These are phyloP conservation scores for Trichomycterus rosablanca DNA, from an alignment of 2,113 vertebrate species.

Conservation along the genomic window DNA sequence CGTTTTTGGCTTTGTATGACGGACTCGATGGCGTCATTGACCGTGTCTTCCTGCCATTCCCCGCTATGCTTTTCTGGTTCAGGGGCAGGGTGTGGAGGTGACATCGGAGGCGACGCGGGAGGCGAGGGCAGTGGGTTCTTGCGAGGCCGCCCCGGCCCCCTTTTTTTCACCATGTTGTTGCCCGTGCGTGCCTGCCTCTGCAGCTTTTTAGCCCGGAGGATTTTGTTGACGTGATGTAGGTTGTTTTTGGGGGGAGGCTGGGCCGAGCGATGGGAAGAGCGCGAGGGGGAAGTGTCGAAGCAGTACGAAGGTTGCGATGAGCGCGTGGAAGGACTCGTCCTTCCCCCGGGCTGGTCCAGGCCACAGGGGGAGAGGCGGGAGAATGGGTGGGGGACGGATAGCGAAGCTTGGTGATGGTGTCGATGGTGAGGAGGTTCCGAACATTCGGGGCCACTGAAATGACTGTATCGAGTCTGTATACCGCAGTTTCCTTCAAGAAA, in stretches of 20 bases:
- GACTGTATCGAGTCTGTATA: slow-evolving; percentile 55
- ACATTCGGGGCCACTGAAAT: slow-evolving; percentile 54
- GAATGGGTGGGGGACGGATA: slow-evolving; percentile 49
- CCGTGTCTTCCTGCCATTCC: slow-evolving; percentile 70
- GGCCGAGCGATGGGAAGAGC: slow-evolving; percentile 45
- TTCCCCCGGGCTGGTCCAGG: slow-evolving; percentile 37
- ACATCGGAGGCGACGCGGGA: slow-evolving; percentile 64
- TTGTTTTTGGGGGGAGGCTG: slow-evolving; percentile 87
- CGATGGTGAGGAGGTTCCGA: slow-evolving; percentile 54
- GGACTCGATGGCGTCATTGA: slow-evolving; percentile 88
- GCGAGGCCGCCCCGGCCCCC: slow-evolving; percentile 83
- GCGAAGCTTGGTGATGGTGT: slow-evolving; percentile 57
- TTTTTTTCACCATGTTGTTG: slow-evolving; percentile 96
- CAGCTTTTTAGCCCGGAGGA: slow-evolving; percentile 94
- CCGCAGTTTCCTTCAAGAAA: slow-evolving; percentile 50
- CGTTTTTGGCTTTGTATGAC: slow-evolving; percentile 80
- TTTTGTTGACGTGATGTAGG: slow-evolving; percentile 97
- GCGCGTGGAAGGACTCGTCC: slow-evolving; percentile 37
- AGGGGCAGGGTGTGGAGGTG: slow-evolving; percentile 53
- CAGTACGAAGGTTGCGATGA: slow-evolving; percentile 44
- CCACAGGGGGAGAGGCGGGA: slow-evolving; percentile 35
- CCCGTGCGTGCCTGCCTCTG: slow-evolving; percentile 97
- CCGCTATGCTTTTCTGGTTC: slow-evolving; percentile 48
- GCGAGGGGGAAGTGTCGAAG: slow-evolving; percentile 51
- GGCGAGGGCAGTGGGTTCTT: slow-evolving; percentile 80